These are phyloP conservation scores for Batillaria attramentaria DNA, from an alignment of 1,140 invertebrate genomes.

Conservation along the genomic window DNA sequence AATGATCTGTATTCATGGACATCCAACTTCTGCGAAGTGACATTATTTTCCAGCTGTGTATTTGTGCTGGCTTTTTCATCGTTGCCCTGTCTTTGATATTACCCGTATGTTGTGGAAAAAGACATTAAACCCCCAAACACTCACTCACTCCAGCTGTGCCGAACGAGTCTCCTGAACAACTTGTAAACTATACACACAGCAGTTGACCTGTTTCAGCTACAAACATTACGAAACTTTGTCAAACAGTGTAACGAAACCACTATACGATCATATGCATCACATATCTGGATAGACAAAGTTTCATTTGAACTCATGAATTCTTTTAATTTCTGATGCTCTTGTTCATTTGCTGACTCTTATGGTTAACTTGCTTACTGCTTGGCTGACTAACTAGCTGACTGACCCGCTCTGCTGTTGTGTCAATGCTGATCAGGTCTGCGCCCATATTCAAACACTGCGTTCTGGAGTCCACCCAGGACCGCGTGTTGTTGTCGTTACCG, in stretches of 20 bases:
- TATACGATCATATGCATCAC: not conserved
- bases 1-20: no score
- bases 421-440: constrained; percentile 10
- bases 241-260: not conserved
- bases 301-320: not conserved
- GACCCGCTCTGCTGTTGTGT: not conserved
- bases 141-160: no score
- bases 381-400: not conserved
- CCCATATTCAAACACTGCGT: not conserved
- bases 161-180: no score
- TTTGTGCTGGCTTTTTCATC: no score
- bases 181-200: no score
- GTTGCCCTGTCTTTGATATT: no score
- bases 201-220: no score
- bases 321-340: no score
- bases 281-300: not conserved
- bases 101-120: no score
- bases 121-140: no score
- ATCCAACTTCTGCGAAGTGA: no score
- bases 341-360: not conserved
- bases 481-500: constrained; percentile 10
- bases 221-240: not conserved
- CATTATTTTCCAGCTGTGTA: no score
- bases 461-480: not conserved
- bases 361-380: not conserved